These are phyloP conservation scores for Lithobates sylvaticus DNA, from an alignment of 2,797 vertebrate species.

Conservation along the genomic window DNA sequence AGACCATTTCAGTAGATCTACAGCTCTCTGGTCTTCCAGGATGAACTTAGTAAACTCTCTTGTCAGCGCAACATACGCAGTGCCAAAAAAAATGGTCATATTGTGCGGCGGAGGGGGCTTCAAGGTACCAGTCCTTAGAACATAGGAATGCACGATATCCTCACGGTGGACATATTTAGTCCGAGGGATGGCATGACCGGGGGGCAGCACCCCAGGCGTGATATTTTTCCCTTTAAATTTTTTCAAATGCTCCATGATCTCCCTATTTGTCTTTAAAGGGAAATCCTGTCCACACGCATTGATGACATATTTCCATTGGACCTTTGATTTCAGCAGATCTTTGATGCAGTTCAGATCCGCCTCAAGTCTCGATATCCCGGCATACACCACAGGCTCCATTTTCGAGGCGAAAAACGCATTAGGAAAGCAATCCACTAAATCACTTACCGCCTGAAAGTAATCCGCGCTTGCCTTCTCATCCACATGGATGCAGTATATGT, in stretches of 20 bases:
- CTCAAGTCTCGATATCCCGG: constrained; percentile 63
- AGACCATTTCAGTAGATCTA: constrained; percentile 69
- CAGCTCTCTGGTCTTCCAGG: constrained; percentile 62
- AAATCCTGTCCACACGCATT: constrained; percentile 74
- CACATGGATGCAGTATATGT: constrained; percentile 66
- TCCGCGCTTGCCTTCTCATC: constrained; percentile 58
- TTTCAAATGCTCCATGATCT: constrained; percentile 70
- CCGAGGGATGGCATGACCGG: not conserved
- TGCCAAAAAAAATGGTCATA: constrained; percentile 70
- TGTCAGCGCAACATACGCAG: constrained; percentile 62
- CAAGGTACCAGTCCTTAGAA: constrained; percentile 5
- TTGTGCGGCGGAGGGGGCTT: constrained; percentile 64
- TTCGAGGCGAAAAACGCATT: constrained; percentile 68
- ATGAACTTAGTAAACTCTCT: constrained; percentile 65
- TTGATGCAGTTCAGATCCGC: constrained; percentile 70
- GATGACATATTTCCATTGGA: constrained; percentile 68
- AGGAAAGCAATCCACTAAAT: constrained; percentile 69
- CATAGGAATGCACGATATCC: constrained; percentile 20
- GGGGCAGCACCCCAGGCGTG: constrained; percentile 68
- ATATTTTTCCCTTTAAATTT: constrained; percentile 66
- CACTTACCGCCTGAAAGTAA: constrained; percentile 51
- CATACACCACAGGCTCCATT: constrained; percentile 63
- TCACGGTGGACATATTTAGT: constrained; percentile 68
- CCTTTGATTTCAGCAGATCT: constrained; percentile 47
- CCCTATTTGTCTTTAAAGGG: constrained; percentile 73